These are phyloP conservation scores for Galagoides demidoff DNA, from an alignment of 2,797 vertebrate genomes.

Conservation along the genomic window DNA sequence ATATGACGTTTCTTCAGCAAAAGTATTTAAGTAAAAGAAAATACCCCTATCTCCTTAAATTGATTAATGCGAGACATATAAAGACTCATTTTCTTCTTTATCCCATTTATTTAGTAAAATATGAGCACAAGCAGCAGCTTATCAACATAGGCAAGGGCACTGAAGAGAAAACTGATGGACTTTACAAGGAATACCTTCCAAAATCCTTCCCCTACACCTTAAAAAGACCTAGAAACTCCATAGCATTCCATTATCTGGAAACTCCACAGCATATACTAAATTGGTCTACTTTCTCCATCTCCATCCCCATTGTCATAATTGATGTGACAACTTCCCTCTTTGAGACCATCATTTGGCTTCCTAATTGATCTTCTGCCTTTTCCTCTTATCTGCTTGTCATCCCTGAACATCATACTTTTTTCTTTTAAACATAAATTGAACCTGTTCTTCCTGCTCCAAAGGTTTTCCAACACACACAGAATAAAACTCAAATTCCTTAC, in stretches of 20 bases:
- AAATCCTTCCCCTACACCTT: background rate
- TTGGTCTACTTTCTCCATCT: background rate
- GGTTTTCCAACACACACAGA: background rate
- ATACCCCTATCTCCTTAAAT: background rate
- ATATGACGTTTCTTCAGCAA: background rate
- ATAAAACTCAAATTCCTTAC: conserved; percentile 8
- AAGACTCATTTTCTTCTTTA: background rate
- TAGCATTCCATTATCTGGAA: background rate
- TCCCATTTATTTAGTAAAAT: background rate
- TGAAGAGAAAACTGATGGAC: background rate
- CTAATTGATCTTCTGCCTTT: background rate
- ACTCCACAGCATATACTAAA: background rate
- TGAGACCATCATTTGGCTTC: background rate
- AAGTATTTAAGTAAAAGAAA: background rate
- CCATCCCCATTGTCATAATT: background rate
- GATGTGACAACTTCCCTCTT: background rate
- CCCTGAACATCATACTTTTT: background rate
- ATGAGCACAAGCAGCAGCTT: background rate
- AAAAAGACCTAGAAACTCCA: background rate
- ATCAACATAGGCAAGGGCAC: background rate
- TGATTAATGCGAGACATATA: background rate
- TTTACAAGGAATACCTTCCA: background rate
- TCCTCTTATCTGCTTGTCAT: background rate
- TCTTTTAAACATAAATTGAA: background rate
- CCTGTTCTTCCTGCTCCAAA: background rate